Base-by-base conservation (phyloP, 2,797 vertebrate genomes). In the Ctenochaetus hawaiiensis region DNA sequence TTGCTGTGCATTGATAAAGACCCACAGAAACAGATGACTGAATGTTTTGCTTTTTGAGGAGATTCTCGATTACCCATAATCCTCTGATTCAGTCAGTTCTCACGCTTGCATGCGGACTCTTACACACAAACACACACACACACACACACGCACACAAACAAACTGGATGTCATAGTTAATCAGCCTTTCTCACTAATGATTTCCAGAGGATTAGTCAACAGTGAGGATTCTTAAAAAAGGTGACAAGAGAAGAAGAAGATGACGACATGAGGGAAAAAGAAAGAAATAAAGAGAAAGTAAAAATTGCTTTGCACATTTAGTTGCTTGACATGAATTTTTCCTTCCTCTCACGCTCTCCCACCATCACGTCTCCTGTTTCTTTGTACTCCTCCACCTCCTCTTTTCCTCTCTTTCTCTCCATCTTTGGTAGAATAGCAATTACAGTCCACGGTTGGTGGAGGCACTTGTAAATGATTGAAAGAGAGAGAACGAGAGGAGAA, bases 401-500 rank as follows among this genome's bases (percentile, higher is more conserved):
- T 16, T 54, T 22, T 23, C 45, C 51, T 43, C 47, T 45, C 67
- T 65, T 71, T 67, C 39, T 68, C 39, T 30, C 34, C 59, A 39
- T 64, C n/a, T 70, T 63, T 66, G 63, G 13, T 78, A 85, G 63
- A 78, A 77, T 59, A 59, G 71, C 84, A 91, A 84, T 90, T 86
- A 83, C 26, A 20, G 49, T 14, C 53, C 41, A 47, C 41, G 47
- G 65, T 78, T 54, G 17, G 78, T 77, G 11, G 74, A 78, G 59
- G 77, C 66, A 64, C 80, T 84, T 81, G 75, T 81, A 80, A 84
- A 83, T 82, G 86, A 89, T 78, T 84, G 85, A 88, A 80, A 63
- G 73, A 53, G 52, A 67, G 62, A 69, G 51, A 59, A 41, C 37
- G 66, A 56, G 59, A 78, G 67, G 77, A 65, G 66, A 83, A 18